Base-by-base conservation (phyloP, 2,113 vertebrate species). In the Octodon degus region DNA sequence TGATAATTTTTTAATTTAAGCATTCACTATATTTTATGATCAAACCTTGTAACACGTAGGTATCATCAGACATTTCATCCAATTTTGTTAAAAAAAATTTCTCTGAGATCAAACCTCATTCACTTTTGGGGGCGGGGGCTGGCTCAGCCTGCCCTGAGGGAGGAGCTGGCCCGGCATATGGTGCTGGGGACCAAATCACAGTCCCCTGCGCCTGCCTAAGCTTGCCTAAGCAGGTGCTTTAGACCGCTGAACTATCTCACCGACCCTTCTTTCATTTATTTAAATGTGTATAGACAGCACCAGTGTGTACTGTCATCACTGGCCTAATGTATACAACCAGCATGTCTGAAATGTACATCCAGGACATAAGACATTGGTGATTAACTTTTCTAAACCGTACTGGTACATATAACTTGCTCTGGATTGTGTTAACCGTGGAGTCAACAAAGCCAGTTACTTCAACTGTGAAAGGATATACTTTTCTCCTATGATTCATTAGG, bases 361-460 rank as follows among this genome's bases (percentile, higher is more conserved):
- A 74, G 32, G 76, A 97, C 25, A 82, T 62, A 67, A 93, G 63
- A 32, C 63, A 82, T 47, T 92, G 37, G 86, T 77, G 34, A 86
- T 79, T 94, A 82, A 34, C 67, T 93, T 96, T 89, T 74, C 5
- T 70, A 96, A 94, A 63, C 14, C 25, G 89, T 68, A 77, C 24
- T 55, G 47, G 40, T n/a, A 32, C 53, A 53, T 67, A 30, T 67
- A 93, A 83, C 70, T 93, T 93, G 79, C n/a, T 83, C 27, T 63
- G 55, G 63, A 80, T 70, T 76, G 79, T 85, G 55, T 89, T 86
- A 47, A 80, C 50, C 72, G 14, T 60, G 40, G 5, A 47, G 76
- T 94, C 83, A 77, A 63, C 50, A 96, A 95, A 91, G 72, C 24
- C 47, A 92, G 19, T 68, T 95, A 90, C 4, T 90, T 91, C 91